These are phyloP conservation scores for Wiebesia pumilae DNA, from an alignment of 1,140 invertebrate genomes.

Conservation along the genomic window DNA sequence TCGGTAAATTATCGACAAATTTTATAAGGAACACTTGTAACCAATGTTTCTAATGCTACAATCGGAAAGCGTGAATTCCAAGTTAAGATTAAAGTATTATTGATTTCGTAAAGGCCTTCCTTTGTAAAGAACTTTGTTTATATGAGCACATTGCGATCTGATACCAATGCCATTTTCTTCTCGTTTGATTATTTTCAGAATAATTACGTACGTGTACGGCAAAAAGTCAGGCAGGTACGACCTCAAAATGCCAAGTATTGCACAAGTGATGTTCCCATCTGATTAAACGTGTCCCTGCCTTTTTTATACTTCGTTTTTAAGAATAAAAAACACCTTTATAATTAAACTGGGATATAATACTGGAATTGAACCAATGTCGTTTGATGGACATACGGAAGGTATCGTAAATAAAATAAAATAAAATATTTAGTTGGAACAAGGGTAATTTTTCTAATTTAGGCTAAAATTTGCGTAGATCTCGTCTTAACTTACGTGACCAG, in stretches of 20 bases:
- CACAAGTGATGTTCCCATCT: constrained; percentile 1
- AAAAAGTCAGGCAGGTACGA: constrained; percentile 1
- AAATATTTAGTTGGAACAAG: background rate
- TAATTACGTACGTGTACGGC: background rate
- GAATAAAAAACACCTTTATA: background rate
- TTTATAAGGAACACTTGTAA: background rate
- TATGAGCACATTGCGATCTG: background rate
- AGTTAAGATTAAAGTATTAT: background rate
- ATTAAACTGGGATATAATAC: background rate
- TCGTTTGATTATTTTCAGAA: no score
- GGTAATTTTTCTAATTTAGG: no score
- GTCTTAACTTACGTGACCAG: background rate
- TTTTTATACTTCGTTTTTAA: background rate
- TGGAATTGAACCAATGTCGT: background rate
- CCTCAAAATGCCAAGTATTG: constrained; percentile 7
- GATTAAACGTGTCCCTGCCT: constrained; percentile 2
- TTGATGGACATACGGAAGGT: background rate
- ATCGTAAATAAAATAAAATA: background rate
- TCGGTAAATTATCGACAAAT: background rate
- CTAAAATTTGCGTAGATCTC: no score
- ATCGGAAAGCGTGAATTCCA: background rate
- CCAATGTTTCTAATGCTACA: background rate
- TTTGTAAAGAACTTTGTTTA: background rate
- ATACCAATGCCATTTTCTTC: no score
- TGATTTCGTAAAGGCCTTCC: background rate